These are phyloP conservation scores for Acipenser oxyrinchus DNA, from an alignment of 2,797 vertebrate species.

Conservation along the genomic window DNA sequence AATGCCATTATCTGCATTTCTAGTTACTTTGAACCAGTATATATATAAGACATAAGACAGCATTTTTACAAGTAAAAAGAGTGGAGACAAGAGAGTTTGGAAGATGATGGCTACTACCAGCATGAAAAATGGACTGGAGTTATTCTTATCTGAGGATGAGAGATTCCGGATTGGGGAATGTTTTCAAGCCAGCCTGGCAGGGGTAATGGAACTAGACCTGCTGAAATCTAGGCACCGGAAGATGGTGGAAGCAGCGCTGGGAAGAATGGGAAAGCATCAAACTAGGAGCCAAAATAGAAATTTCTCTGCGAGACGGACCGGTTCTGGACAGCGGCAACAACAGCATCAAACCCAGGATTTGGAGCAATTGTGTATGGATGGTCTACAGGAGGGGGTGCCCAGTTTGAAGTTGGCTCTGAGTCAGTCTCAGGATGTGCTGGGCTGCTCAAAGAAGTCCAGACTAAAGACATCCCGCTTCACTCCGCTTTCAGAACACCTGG, in stretches of 20 bases:
- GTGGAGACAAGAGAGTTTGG: neutral
- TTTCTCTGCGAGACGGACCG: too few species aligned
- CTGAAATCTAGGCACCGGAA: slow-evolving; percentile 29
- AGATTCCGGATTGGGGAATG: slow-evolving; percentile 29
- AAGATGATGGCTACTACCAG: slow-evolving; percentile 12
- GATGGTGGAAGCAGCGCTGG: slow-evolving; percentile 31
- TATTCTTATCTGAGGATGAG: slow-evolving; percentile 1
- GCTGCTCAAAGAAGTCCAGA: neutral
- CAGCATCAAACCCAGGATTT: too few species aligned
- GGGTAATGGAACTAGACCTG: slow-evolving; percentile 37
- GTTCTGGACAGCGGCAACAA: too few species aligned
- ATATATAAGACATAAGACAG: too few species aligned
- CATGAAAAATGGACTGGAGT: slow-evolving; percentile 7
- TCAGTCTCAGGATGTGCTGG: slow-evolving; percentile 23
- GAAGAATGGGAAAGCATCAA: neutral
- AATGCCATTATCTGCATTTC: too few species aligned
- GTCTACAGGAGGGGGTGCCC: slow-evolving; percentile 13
- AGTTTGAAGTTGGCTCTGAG: slow-evolving; percentile 24
- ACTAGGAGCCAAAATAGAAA: too few species aligned
- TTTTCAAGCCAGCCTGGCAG: slow-evolving; percentile 34
- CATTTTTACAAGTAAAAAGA: too few species aligned
- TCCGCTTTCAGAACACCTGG: slow-evolving; percentile 24
- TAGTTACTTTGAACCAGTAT: too few species aligned
- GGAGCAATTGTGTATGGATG: slow-evolving; percentile 8
- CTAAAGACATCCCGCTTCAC: slow-evolving; percentile 1